Evolutionary conservation across 2,113 vertebrate species (phyloP).

Genomic region (Meleagris gallopavo): DNA sequence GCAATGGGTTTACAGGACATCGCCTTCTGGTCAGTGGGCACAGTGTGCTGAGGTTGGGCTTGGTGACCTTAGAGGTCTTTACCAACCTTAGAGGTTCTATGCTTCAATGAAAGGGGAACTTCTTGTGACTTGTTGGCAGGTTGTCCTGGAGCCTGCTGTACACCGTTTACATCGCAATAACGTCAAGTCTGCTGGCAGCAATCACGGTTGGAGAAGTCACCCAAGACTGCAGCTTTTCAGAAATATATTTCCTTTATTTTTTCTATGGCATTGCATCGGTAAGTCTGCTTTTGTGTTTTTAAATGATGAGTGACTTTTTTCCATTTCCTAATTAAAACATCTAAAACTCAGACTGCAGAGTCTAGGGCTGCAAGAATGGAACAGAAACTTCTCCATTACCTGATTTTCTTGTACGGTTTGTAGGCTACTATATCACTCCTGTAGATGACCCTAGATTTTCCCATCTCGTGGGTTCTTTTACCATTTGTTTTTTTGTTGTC

Average conservation of each 20-base stretch:
- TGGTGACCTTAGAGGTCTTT: too few relatives aligned
- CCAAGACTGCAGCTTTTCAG: slow-evolving; percentile 66
- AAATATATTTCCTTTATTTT: slow-evolving; percentile 84
- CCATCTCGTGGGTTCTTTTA: fast-evolving
- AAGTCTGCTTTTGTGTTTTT: slow-evolving; percentile 62
- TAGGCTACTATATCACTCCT: neutral
- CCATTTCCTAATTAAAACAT: neutral
- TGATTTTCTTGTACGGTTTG: neutral
- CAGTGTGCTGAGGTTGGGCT: too few relatives aligned
- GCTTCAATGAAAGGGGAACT: neutral
- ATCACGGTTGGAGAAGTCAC: slow-evolving; percentile 68
- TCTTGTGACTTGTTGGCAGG: slow-evolving; percentile 64
- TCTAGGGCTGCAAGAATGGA: neutral
- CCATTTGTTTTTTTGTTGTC: neutral
- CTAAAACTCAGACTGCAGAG: neutral
- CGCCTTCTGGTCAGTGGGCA: slow-evolving; percentile 83
- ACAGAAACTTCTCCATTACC: neutral
- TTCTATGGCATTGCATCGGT: slow-evolving; percentile 89
- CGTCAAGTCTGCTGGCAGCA: slow-evolving; percentile 79
- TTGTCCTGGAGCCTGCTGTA: slow-evolving; percentile 90
- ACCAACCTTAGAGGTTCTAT: too few relatives aligned
- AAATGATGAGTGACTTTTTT: fast-evolving
- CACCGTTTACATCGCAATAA: slow-evolving; percentile 73
- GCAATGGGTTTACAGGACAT: slow-evolving; percentile 86
- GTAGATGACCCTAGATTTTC: neutral